Percentiles rank a stretch among this genome's conserved stretches.
Conservation (phyloP, 2,888 invertebrate genomes). For the Augochlorella aurata region DNA sequence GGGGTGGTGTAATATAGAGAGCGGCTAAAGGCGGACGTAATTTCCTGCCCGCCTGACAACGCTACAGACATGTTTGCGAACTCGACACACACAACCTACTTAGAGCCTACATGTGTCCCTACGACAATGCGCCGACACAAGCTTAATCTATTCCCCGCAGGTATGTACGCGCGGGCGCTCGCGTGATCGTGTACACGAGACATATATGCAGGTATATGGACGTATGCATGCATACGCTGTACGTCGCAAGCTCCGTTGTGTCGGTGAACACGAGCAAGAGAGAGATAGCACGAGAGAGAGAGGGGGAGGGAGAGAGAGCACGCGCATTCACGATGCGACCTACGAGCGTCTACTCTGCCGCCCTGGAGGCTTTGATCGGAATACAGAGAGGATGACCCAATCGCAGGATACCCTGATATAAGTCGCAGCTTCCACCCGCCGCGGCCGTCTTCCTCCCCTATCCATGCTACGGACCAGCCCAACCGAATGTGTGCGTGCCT, state of each 20-base stretch:
- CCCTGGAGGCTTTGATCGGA: slow-evolving; percentile 75
- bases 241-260: neutral
- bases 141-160: slow-evolving; percentile 67
- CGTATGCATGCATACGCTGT: neutral
- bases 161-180: slow-evolving; percentile 41
- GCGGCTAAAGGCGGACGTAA: slow-evolving; percentile 81
- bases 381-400: slow-evolving; percentile 65
- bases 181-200: slow-evolving; percentile 11
- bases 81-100: slow-evolving; percentile 78
- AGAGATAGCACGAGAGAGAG: neutral
- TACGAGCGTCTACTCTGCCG: slow-evolving; percentile 65
- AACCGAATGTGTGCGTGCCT: neutral
- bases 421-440: slow-evolving; percentile 29
- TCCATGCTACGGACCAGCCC: neutral
- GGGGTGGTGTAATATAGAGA: slow-evolving; percentile 79
- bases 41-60: slow-evolving; percentile 81
- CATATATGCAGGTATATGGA: neutral
- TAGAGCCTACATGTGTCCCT: slow-evolving; percentile 76
- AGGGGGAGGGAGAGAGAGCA: neutral
- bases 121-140: slow-evolving; percentile 73
- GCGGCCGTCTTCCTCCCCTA: slow-evolving; percentile 24
- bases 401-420: slow-evolving; percentile 51
- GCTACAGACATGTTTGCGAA: slow-evolving; percentile 81
- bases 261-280: slow-evolving; percentile 8
- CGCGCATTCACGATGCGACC: slow-evolving; percentile 56